Conservation (phyloP, 1,140 invertebrate genomes). For the Elymnias hypermnestra region DNA sequence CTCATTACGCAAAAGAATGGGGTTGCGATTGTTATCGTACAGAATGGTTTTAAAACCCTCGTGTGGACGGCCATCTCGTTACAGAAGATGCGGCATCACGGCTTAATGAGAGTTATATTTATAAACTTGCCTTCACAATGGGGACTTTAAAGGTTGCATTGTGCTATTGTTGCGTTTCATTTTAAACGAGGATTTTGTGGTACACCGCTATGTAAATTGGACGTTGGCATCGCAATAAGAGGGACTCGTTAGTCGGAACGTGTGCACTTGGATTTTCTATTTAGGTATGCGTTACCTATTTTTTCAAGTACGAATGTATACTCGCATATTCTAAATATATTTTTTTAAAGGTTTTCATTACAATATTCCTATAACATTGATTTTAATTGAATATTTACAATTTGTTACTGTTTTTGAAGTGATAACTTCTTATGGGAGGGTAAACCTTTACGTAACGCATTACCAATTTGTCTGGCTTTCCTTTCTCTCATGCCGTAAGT, state of each 20-base stretch:
- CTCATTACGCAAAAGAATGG: conserved; percentile 21
- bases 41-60: conserved; percentile 22
- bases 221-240: conserved; percentile 47
- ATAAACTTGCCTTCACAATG: conserved; percentile 62
- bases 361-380: too few relatives aligned
- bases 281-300: too few relatives aligned
- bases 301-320: too few relatives aligned
- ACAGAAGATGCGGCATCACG: conserved; percentile 48
- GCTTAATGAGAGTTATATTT: conserved; percentile 71
- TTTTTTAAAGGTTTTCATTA: too few relatives aligned
- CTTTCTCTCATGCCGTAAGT: too few relatives aligned
- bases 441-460: too few relatives aligned
- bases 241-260: conserved; percentile 42
- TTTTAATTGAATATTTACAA: too few relatives aligned
- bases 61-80: conserved; percentile 40
- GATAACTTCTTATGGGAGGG: too few relatives aligned
- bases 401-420: too few relatives aligned
- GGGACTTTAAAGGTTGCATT: conserved; percentile 59
- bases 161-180: conserved; percentile 67
- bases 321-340: too few relatives aligned
- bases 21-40: conserved; percentile 15
- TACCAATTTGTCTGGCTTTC: too few relatives aligned
- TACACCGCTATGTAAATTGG: conserved; percentile 63
- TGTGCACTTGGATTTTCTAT: conserved; percentile 29
- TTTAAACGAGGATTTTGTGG: conserved; percentile 61